Evolutionary conservation across 2,113 vertebrate genomes (phyloP), one percentile per base, ranked within the genome.

Genomic region (Tor tambroides): DNA sequence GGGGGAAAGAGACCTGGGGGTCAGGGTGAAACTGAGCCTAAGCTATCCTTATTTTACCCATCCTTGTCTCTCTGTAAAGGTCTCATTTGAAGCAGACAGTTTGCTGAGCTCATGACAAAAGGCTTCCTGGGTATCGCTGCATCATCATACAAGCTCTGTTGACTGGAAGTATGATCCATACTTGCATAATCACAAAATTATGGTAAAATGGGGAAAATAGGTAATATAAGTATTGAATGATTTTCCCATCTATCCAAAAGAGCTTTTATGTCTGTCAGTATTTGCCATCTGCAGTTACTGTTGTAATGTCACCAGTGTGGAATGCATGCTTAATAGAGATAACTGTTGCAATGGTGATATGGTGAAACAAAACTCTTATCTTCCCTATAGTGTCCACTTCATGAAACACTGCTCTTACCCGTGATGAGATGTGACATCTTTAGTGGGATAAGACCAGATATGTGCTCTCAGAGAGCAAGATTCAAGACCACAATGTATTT

Each of bases 21-120:
- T 83, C 63, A 51, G 41, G 4, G 23, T 63, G 69, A 80, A 80
- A 80, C 76, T 35, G 85, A 86, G 21, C 43, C 43, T 80, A n/a
- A 85, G 49, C 74, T 78, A 54, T 61, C 41, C 65, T 79, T 15
- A 79, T 51, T 43, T 65, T 15, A 65, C 75, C 72, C 4, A 21
- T 56, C 80, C 35, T n/a, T 71, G 63, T 83, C 63, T 83, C 63
- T 72, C 35, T 23, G 19, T 41, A 41, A 72, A 41, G 15, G 23
- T 63, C 49, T 80, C 54, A 80, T 38, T 61, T 61, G 54, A 65
- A 65, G 15, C 59, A 81, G 38, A 46, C 38, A 9, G 79, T 65
- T 61, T 19, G 15, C 80, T 71, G 11, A 32, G 43, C 10, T 69
- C n/a, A 71, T 71, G 2, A 49, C 2, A 81, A 81, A 46, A 81